phyloP scores from a whole-genome alignment of 2,113 vertebrate species.

The Phylloscopus trochiloides region DNA sequence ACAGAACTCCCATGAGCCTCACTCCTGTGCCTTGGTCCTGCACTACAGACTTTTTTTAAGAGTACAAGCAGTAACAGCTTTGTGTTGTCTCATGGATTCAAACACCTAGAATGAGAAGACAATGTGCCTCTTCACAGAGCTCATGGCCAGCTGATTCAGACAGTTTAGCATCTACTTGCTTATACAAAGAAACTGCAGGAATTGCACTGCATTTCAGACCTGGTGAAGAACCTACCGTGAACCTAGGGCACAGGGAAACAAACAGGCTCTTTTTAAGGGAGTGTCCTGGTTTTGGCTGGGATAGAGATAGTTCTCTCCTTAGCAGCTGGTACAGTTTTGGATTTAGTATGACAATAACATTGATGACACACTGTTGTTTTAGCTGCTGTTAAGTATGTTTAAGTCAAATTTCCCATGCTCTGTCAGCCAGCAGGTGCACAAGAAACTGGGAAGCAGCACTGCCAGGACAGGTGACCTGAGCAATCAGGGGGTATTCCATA shows the following conservation, averaged over 20 bases:
- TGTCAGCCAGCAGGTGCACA: background rate
- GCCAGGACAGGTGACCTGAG: background rate
- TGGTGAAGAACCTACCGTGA: background rate
- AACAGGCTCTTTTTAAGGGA: background rate
- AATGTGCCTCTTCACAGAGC: rapidly evolving
- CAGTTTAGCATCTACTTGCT: background rate
- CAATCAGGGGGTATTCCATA: too few relatives aligned
- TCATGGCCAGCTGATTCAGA: background rate
- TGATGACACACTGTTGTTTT: background rate
- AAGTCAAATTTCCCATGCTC: background rate
- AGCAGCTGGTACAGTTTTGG: background rate
- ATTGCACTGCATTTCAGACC: background rate
- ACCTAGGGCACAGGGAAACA: background rate
- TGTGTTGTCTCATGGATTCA: background rate
- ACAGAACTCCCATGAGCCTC: background rate
- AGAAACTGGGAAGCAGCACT: background rate
- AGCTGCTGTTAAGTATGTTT: background rate
- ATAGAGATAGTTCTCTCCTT: background rate
- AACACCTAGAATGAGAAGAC: background rate
- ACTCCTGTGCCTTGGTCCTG: background rate
- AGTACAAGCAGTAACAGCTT: background rate
- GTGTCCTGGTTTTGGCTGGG: background rate
- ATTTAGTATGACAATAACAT: background rate
- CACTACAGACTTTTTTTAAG: background rate
- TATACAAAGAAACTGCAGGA: background rate